Evolutionary conservation across 2,888 invertebrate species (phyloP).

Genomic region (Cryptocheilus praepositus): DNA sequence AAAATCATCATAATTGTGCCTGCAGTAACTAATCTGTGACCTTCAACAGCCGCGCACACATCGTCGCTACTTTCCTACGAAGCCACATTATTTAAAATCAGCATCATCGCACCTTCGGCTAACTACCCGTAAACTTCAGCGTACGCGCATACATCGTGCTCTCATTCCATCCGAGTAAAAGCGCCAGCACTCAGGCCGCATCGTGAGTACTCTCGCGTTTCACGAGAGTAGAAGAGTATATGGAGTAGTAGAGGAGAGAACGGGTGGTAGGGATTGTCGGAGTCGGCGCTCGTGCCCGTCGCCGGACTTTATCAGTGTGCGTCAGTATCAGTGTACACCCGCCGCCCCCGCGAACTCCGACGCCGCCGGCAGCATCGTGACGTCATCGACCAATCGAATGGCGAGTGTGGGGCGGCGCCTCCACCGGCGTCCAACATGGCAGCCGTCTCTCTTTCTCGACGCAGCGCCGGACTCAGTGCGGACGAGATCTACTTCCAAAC

Average conservation of each 20-base stretch:
- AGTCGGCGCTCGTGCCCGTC: neutral
- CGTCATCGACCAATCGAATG: conserved; percentile 61
- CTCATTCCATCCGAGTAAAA: too few relatives aligned
- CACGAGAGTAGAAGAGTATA: conserved; percentile 1
- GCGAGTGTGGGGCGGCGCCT: conserved; percentile 70
- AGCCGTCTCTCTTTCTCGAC: conserved; percentile 57
- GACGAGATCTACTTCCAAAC: conserved; percentile 42
- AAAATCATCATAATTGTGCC: too few relatives aligned
- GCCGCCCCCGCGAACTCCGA: conserved; percentile 12
- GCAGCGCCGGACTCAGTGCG: conserved; percentile 41
- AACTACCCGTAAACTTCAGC: too few relatives aligned
- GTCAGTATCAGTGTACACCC: conserved; percentile 24
- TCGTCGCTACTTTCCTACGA: too few relatives aligned
- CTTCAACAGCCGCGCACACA: too few relatives aligned
- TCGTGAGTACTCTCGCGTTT: conserved; percentile 1
- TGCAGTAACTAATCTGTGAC: too few relatives aligned
- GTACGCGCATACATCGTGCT: too few relatives aligned
- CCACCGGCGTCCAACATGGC: conserved; percentile 68
- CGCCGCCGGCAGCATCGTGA: conserved; percentile 44
- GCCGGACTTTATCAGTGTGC: neutral
- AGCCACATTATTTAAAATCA: too few relatives aligned
- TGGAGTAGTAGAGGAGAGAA: conserved; percentile 7
- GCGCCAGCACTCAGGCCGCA: neutral
- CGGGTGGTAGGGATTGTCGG: neutral
- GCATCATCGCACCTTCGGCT: too few relatives aligned